phyloP scores from a whole-genome alignment of 2,797 vertebrate species.

The Morelia viridis region DNA sequence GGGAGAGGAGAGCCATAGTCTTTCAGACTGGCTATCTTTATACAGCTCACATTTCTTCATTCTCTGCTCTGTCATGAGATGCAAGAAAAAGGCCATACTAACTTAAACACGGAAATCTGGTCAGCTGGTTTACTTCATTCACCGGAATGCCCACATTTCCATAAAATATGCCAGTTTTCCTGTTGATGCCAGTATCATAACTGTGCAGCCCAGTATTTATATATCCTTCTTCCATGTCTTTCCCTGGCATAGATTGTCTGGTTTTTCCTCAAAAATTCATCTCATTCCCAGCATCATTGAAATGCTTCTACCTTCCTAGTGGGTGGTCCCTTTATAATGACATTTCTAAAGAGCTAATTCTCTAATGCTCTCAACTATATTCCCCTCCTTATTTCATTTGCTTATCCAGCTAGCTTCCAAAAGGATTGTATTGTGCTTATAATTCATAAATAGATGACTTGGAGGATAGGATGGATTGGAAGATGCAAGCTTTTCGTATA shows the following conservation, averaged over 20 bases:
- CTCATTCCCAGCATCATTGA: neutral
- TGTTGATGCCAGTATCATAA: neutral
- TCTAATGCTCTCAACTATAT: neutral
- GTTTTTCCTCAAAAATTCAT: neutral
- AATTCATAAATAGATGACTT: neutral
- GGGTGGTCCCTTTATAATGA: neutral
- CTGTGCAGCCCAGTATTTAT: neutral
- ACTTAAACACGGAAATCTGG: neutral
- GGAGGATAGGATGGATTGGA: neutral
- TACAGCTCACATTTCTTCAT: neutral
- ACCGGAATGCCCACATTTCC: neutral
- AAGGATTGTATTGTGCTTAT: neutral
- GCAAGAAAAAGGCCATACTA: neutral
- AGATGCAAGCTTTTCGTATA: neutral
- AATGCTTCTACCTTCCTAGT: neutral
- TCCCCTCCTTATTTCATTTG: neutral
- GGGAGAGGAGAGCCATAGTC: neutral
- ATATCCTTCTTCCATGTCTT: neutral
- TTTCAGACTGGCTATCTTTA: neutral
- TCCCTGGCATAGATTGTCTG: neutral
- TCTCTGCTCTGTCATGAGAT: neutral
- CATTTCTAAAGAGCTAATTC: neutral
- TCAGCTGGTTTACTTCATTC: neutral
- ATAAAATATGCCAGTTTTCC: neutral
- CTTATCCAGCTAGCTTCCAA: neutral